A percentile compares a stretch with the other conserved stretches of the same genome.
phyloP scores from a whole-genome alignment of 2,888 invertebrate genomes.

The Lasiommata megera region DNA sequence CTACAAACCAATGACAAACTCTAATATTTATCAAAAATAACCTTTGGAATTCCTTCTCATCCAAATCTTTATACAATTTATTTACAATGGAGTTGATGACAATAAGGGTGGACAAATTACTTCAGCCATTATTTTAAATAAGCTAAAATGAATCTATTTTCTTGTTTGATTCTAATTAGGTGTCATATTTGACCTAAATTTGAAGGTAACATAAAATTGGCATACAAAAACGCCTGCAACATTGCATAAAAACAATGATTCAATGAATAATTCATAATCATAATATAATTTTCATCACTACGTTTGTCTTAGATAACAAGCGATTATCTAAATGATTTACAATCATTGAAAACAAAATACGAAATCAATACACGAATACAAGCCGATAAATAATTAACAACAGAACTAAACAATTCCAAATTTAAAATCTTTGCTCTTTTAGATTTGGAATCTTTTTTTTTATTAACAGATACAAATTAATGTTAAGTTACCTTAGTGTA shows the following conservation, averaged over 20 bases:
- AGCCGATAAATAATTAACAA: neutral
- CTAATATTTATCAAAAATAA: no score
- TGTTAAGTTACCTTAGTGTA: slow-evolving; percentile 71
- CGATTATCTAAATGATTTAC: slow-evolving; percentile 30
- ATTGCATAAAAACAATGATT: slow-evolving; percentile 15
- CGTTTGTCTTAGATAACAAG: slow-evolving; percentile 46
- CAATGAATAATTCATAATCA: slow-evolving; percentile 37
- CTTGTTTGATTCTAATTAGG: neutral
- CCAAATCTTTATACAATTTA: no score
- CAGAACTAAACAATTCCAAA: slow-evolving; percentile 28
- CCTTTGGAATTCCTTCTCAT: no score
- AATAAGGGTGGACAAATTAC: no score
- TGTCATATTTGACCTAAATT: slow-evolving; percentile 17
- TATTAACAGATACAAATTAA: slow-evolving; percentile 35
- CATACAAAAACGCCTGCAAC: neutral
- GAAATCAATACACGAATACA: slow-evolving; percentile 6
- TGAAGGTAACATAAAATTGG: neutral
- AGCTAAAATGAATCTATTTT: neutral
- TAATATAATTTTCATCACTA: slow-evolving; percentile 38
- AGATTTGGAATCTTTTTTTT: slow-evolving; percentile 6
- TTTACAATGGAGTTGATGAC: no score
- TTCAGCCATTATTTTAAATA: no score
- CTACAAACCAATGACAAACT: no score
- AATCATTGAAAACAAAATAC: slow-evolving; percentile 2
- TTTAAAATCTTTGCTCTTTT: slow-evolving; percentile 32